Percentiles rank a stretch among this genome's conserved stretches.
These are phyloP conservation scores for Heterodera schachtii DNA, from an alignment of 1,140 invertebrate genomes.

Conservation along the genomic window DNA sequence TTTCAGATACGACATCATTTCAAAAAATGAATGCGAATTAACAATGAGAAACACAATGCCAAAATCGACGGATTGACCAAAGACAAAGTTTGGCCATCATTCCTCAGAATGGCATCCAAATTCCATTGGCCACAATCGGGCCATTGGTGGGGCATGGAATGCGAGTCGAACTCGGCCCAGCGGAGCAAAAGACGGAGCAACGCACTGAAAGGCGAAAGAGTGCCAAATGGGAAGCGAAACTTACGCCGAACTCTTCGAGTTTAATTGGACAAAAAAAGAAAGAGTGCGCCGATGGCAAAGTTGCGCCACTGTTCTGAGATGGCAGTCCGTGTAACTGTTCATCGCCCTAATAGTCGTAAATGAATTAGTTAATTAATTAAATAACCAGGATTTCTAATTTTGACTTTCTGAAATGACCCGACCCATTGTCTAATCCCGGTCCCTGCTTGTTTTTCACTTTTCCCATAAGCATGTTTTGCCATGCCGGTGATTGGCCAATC, in stretches of 20 bases:
- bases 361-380: no score
- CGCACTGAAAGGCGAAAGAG: constrained; percentile 1
- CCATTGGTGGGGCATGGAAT: constrained; percentile 5
- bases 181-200: constrained; percentile 15
- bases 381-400: no score
- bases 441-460: no score
- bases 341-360: constrained; percentile 24
- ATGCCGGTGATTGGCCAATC: no score
- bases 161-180: constrained; percentile 8
- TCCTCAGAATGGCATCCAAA: not conserved
- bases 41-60: not conserved
- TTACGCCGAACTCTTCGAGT: constrained; percentile 26
- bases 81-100: not conserved
- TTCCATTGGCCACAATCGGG: constrained; percentile 27
- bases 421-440: no score
- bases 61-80: not conserved
- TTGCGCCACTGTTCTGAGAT: constrained; percentile 21
- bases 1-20: not conserved
- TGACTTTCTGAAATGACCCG: not conserved
- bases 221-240: not conserved
- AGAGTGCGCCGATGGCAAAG: constrained; percentile 20
- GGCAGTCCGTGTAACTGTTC: constrained; percentile 28
- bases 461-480: no score
- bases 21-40: not conserved
- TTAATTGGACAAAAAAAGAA: constrained; percentile 26